These are phyloP conservation scores for Cosmorhoe ocellata DNA, from an alignment of 2,888 invertebrate species.

Conservation along the genomic window DNA sequence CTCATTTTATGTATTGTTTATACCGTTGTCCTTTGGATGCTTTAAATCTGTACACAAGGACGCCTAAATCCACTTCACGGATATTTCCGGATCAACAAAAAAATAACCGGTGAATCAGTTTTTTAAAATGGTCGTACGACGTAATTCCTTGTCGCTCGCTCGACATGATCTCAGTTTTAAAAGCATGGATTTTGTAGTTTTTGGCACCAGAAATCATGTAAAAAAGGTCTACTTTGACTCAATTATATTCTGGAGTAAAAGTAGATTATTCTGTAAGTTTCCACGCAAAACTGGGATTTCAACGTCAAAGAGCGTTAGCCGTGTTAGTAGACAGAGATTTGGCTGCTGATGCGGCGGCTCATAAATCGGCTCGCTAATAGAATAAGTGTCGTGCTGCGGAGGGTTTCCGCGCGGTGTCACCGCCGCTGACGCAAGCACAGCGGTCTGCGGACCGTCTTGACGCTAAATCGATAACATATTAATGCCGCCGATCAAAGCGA, in stretches of 20 bases:
- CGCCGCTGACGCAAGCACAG: slow-evolving; percentile 61
- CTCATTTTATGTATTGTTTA: slow-evolving; percentile 58
- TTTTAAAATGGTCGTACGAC: slow-evolving; percentile 62
- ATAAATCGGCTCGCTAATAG: slow-evolving; percentile 64
- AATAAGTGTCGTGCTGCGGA: slow-evolving; percentile 58
- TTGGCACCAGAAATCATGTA: slow-evolving; percentile 56
- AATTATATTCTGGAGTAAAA: slow-evolving; percentile 39
- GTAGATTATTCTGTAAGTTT: slow-evolving; percentile 26
- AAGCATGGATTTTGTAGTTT: slow-evolving; percentile 59
- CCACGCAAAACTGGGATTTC: slow-evolving; percentile 35
- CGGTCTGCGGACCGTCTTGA: slow-evolving; percentile 65
- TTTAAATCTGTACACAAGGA: slow-evolving; percentile 73
- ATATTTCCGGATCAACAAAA: slow-evolving; percentile 78
- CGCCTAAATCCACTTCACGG: slow-evolving; percentile 68
- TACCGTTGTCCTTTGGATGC: slow-evolving; percentile 64
- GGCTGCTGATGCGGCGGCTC: slow-evolving; percentile 49
- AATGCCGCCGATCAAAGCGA: slow-evolving; percentile 74
- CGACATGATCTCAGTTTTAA: slow-evolving; percentile 61
- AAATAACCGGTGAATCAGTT: slow-evolving; percentile 73
- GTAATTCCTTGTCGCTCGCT: slow-evolving; percentile 67
- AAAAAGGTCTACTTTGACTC: slow-evolving; percentile 42
- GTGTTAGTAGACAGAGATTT: slow-evolving; percentile 52
- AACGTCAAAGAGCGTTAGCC: slow-evolving; percentile 48
- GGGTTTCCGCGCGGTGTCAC: slow-evolving; percentile 63
- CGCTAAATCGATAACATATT: slow-evolving; percentile 74